These are phyloP conservation scores for Rhagoletis pomonella DNA, from an alignment of 1,140 invertebrate species.

Conservation along the genomic window DNA sequence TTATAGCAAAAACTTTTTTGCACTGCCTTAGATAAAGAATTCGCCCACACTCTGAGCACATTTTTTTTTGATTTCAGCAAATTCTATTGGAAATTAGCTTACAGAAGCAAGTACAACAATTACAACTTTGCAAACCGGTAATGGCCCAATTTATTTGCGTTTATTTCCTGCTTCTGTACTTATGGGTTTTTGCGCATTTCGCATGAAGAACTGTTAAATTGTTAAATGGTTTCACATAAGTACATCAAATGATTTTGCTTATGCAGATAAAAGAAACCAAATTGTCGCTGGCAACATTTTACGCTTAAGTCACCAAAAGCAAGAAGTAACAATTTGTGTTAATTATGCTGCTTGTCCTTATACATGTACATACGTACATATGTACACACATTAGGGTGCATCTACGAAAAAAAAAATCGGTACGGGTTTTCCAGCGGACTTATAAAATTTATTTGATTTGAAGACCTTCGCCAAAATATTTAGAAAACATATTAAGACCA, in stretches of 20 bases:
- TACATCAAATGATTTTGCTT: neutral
- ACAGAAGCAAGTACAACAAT: neutral
- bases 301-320: neutral
- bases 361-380: neutral
- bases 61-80: neutral
- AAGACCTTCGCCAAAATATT: too few relatives aligned
- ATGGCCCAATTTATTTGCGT: neutral
- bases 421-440: too few relatives aligned
- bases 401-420: too few relatives aligned
- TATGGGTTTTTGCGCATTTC: neutral
- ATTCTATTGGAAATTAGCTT: neutral
- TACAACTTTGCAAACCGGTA: neutral
- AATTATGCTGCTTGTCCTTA: neutral
- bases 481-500: too few relatives aligned
- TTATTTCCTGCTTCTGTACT: conserved; percentile 10
- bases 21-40: neutral
- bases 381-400: too few relatives aligned
- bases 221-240: neutral
- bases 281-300: neutral
- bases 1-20: neutral
- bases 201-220: neutral
- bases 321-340: neutral
- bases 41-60: neutral
- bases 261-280: neutral
- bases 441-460: too few relatives aligned